Percentiles rank a stretch among this genome's conserved stretches.
These are phyloP conservation scores for Enteromius mattozi DNA, from an alignment of 2,797 vertebrate species.

Conservation along the genomic window DNA sequence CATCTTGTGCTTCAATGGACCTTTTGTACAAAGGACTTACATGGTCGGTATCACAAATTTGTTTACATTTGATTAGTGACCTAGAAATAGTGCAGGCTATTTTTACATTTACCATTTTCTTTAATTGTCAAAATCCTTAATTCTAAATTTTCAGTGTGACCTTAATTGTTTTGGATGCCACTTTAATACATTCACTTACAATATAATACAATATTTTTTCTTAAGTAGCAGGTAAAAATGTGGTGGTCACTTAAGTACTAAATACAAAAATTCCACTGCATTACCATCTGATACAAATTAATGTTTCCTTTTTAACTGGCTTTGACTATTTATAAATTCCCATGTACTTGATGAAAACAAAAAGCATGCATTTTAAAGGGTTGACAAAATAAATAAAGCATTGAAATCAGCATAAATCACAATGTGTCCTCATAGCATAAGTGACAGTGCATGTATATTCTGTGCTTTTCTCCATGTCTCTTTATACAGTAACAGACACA, in stretches of 20 bases:
- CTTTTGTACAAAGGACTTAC: constrained; percentile 3
- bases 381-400: neutral
- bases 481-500: constrained; percentile 1
- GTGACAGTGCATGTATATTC: neutral
- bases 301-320: neutral
- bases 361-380: neutral
- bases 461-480: neutral
- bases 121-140: neutral
- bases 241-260: neutral
- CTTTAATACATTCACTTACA: neutral
- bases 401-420: neutral
- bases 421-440: neutral
- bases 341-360: neutral
- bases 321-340: neutral
- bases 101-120: neutral
- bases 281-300: neutral
- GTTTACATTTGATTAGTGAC: constrained; percentile 30
- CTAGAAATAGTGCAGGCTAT: neutral
- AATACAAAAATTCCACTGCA: neutral
- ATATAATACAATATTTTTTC: neutral
- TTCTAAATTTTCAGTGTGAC: neutral
- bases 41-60: constrained; percentile 21
- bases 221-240: neutral
- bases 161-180: neutral
- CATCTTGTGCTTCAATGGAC: constrained; percentile 25